Evolutionary conservation across 2,113 vertebrate genomes (phyloP).

Genomic region (Verasper variegatus): DNA sequence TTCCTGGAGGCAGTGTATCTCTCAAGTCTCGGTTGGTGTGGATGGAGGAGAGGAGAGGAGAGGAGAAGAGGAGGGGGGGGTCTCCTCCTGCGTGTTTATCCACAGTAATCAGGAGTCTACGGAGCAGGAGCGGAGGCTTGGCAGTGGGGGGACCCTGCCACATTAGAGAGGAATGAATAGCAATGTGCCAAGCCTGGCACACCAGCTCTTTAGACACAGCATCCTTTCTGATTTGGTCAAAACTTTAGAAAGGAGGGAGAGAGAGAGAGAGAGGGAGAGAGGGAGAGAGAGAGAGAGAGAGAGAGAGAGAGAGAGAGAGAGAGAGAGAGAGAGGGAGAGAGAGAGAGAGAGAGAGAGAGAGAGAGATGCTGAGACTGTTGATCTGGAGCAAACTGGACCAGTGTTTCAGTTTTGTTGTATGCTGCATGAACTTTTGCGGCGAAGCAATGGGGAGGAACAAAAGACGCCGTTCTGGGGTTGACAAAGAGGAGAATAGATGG

Average conservation of each 20-base stretch:
- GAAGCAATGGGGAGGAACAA: conserved; percentile 92
- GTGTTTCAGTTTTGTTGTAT: conserved; percentile 66
- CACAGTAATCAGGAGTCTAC: conserved; percentile 82
- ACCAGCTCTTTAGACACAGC: conserved; percentile 68
- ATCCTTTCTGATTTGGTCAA: conserved; percentile 75
- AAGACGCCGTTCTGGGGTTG: conserved; percentile 91
- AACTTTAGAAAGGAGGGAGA: conserved; percentile 61
- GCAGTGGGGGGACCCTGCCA: conserved; percentile 70
- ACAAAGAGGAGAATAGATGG: conserved; percentile 99
- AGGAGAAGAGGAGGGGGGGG: conserved; percentile 34
- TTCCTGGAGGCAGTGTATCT: conserved; percentile 76
- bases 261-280: conserved; percentile 11
- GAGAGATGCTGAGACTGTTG: conserved; percentile 54
- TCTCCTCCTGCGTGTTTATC: conserved; percentile 79
- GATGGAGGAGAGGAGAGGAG: conserved; percentile 56
- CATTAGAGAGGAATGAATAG: conserved; percentile 79
- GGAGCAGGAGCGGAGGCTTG: conserved; percentile 74
- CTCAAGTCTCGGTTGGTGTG: conserved; percentile 77
- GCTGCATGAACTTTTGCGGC: conserved; percentile 85
- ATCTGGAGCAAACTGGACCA: conserved; percentile 65
- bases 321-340: conserved; percentile 12
- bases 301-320: conserved; percentile 32
- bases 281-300: conserved; percentile 44
- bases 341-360: conserved; percentile 44
- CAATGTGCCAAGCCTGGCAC: conserved; percentile 77